Evolutionary conservation across 2,797 vertebrate species (phyloP), one percentile per base, ranked within the genome.

Genomic region (Rhinichthys osculus): DNA sequence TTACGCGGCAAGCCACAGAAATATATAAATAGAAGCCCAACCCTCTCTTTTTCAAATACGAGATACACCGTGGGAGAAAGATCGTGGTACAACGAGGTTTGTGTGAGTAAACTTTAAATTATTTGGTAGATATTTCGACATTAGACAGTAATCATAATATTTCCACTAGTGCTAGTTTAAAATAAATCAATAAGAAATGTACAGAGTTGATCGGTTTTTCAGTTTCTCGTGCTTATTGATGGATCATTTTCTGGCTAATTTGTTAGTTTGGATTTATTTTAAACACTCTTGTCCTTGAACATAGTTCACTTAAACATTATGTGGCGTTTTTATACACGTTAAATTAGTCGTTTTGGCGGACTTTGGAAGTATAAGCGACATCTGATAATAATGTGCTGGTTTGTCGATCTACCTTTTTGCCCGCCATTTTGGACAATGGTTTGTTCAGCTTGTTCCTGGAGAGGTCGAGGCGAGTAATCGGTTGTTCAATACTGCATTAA

Each of bases 401-500:
- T 84, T 40, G 7, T 82, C 27, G 44, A 33, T 62, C 38, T 87
- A 54, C 9, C 78, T 62, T 84, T 87, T 86, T 80, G 89, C 89
- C 89, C 89, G 89, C 89, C 89, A 90, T 90, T 90, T 90, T 90
- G 88, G 79, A 90, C 89, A 90, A 90, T 86, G 84, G 66, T 88
- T 64, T 73, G 14, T 70, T 79, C 83, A 11, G 16, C 16, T 85
- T 17, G 44, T 27, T 23, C 30, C 7, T 33, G 64, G 42, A 57
- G n/a, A 16, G 47, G 10, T 77, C 30, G 72, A 66, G 14, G 5
- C 30, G 30, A 78, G 47, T 23, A 69, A n/a, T 62, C 47, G 47
- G 23, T 33, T 73, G 17, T 1, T 27, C 1, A 16, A 16, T 27
- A 0, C 9, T 66, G 33, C 1, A 52, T 83, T 14, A 4, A 38